A percentile compares a stretch with the other conserved stretches of the same genome.
These are phyloP conservation scores for Vicugna pacos DNA, from an alignment of 2,113 vertebrate genomes.

Conservation along the genomic window DNA sequence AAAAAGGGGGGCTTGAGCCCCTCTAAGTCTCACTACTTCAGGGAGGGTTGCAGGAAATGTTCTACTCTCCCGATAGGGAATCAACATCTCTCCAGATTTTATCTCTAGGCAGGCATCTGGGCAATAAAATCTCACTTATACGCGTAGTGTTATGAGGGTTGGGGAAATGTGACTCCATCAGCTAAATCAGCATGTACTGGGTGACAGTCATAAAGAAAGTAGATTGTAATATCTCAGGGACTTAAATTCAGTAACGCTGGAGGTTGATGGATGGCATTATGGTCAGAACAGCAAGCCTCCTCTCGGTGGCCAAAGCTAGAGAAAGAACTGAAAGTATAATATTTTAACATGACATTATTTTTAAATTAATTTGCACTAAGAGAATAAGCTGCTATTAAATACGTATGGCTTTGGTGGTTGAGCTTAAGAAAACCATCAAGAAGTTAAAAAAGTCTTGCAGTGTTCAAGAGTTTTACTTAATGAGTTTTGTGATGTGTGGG, in stretches of 20 bases:
- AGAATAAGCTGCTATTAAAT: constrained; percentile 24
- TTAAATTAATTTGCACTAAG: background rate
- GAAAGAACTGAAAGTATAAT: background rate
- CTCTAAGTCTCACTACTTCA: background rate
- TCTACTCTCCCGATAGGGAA: background rate
- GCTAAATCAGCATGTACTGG: background rate
- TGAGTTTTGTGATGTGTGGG: constrained; percentile 9
- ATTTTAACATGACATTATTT: background rate
- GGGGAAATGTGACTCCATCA: background rate
- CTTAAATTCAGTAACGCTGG: background rate
- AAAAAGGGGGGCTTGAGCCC: background rate
- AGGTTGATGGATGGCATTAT: background rate
- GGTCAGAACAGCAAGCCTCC: background rate
- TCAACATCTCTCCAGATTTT: background rate
- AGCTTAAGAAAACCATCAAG: constrained; percentile 39
- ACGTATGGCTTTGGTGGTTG: background rate
- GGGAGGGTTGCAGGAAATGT: rapidly evolving
- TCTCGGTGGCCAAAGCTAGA: background rate
- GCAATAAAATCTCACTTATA: background rate
- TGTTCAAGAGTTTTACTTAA: constrained; percentile 1
- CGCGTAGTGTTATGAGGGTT: background rate
- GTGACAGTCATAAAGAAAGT: background rate
- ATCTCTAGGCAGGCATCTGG: background rate
- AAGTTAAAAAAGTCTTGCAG: background rate
- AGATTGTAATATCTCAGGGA: background rate